phyloP scores from a whole-genome alignment of 2,888 invertebrate genomes.

The Drosophila engyochracea region DNA sequence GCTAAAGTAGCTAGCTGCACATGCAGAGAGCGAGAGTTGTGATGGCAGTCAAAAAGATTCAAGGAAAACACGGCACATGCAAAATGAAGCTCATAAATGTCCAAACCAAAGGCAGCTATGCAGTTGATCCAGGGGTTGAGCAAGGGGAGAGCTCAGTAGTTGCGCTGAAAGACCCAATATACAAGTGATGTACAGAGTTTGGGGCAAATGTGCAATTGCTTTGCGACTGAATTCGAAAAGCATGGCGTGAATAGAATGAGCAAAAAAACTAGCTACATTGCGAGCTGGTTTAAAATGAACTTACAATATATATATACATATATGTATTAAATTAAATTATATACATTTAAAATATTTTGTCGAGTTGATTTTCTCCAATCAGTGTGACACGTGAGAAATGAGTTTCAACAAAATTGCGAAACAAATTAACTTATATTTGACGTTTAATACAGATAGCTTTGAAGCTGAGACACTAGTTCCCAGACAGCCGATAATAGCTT shows the following conservation, averaged over 20 bases:
- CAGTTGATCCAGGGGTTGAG: conserved; percentile 6
- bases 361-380: neutral
- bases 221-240: conserved; percentile 24
- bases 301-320: neutral
- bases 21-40: conserved; percentile 43
- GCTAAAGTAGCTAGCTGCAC: conserved; percentile 56
- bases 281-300: neutral
- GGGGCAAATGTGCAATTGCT: conserved; percentile 27
- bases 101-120: conserved; percentile 27
- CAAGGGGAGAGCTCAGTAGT: neutral
- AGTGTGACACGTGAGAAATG: neutral
- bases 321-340: neutral
- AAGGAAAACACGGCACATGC: conserved; percentile 53
- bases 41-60: conserved; percentile 50
- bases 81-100: conserved; percentile 58
- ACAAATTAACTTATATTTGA: neutral
- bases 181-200: conserved; percentile 6
- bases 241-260: conserved; percentile 19
- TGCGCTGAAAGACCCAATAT: conserved; percentile 28
- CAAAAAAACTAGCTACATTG: conserved; percentile 6
- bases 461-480: neutral
- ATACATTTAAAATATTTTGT: neutral
- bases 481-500: neutral
- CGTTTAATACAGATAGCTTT: neutral
- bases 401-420: neutral